Evolutionary conservation across 30 jellyfish, hydroid and myxozoan genomes (phyloP).

Genomic region (Haliclystus octoradiatus): DNA sequence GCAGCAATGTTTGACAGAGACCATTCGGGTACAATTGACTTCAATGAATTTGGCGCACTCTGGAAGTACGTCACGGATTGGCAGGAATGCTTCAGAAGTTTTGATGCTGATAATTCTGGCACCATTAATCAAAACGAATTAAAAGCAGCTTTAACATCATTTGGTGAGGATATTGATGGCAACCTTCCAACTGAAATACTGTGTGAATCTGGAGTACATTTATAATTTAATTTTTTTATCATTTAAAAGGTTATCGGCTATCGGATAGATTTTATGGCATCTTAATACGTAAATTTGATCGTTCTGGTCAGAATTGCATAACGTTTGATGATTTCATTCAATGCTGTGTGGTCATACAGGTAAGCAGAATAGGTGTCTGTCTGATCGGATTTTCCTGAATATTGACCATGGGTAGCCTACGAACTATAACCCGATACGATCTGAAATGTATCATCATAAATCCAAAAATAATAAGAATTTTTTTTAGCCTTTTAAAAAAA

Average conservation of each 20-base stretch:
- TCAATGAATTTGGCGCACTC: conserved; percentile 56
- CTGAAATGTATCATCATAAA: too few relatives aligned
- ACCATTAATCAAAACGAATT: conserved; percentile 56
- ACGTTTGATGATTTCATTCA: conserved; percentile 97
- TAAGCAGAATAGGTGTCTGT: conserved; percentile 1
- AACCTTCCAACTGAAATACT: too few relatives aligned
- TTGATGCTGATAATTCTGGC: conserved; percentile 61
- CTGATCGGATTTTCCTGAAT: too few relatives aligned
- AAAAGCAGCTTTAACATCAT: too few relatives aligned
- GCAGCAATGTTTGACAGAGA: conserved; percentile 73
- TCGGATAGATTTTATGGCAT: conserved; percentile 71
- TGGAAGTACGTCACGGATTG: conserved; percentile 80
- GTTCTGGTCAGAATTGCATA: conserved; percentile 56
- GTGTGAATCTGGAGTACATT: background rate
- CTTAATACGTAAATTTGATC: conserved; percentile 64
- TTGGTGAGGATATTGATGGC: too few relatives aligned
- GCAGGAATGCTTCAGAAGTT: conserved; percentile 50
- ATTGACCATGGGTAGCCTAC: too few relatives aligned
- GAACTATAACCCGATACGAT: too few relatives aligned
- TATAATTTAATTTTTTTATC: background rate
- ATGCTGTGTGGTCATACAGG: conserved; percentile 92
- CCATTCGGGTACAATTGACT: conserved; percentile 72
- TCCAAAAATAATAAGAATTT: too few relatives aligned
- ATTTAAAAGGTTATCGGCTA: conserved; percentile 64
- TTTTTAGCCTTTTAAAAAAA: too few relatives aligned